These are phyloP conservation scores for Agrotis exclamationis DNA, from an alignment of 2,888 invertebrate species.

Conservation along the genomic window DNA sequence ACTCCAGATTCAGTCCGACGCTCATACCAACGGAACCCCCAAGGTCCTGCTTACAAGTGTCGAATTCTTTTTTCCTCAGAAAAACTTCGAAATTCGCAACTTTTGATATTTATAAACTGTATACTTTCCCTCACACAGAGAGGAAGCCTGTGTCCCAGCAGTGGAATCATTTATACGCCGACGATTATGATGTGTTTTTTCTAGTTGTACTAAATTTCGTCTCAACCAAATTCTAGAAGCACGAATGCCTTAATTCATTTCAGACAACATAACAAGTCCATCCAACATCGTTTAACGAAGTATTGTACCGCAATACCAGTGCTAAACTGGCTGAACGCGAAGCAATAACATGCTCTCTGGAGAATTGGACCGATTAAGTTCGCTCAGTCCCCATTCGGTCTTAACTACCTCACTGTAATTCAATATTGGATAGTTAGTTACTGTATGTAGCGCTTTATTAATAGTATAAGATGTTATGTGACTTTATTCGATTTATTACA, in stretches of 20 bases:
- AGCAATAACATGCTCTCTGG: slow-evolving; percentile 52
- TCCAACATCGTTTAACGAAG: slow-evolving; percentile 25
- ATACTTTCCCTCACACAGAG: too few species aligned
- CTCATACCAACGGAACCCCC: too few species aligned
- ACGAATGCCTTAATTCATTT: neutral
- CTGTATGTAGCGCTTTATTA: slow-evolving; percentile 18
- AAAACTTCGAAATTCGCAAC: too few species aligned
- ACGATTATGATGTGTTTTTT: too few species aligned
- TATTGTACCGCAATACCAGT: slow-evolving; percentile 37
- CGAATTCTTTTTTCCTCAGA: too few species aligned
- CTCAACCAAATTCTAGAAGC: neutral
- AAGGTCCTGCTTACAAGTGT: too few species aligned
- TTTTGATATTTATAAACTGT: too few species aligned
- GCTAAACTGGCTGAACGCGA: slow-evolving; percentile 32
- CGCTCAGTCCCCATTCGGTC: slow-evolving; percentile 32
- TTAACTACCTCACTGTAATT: slow-evolving; percentile 50
- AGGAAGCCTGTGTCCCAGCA: too few species aligned
- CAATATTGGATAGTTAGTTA: slow-evolving; percentile 41
- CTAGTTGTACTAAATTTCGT: too few species aligned
- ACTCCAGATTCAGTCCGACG: too few species aligned
- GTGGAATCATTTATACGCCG: too few species aligned
- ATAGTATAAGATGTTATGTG: neutral
- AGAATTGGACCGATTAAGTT: slow-evolving; percentile 53
- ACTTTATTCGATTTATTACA: neutral
- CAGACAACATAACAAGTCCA: neutral